Percentiles rank a stretch among this genome's conserved stretches.
phyloP scores from a whole-genome alignment of 2,113 vertebrate species.

The Calypte anna region DNA sequence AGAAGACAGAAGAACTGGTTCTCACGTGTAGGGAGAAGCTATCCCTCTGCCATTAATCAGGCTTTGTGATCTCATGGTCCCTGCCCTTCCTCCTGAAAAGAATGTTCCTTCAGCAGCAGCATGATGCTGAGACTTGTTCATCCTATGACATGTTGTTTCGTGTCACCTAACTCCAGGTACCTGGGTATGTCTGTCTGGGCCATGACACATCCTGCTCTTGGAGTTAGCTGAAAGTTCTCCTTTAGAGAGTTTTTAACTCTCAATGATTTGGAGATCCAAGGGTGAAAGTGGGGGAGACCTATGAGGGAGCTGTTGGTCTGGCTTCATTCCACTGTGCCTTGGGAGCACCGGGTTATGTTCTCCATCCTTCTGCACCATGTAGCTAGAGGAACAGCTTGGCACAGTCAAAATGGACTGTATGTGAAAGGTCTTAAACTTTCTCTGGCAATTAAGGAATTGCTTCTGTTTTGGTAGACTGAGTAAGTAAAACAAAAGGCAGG shows the following conservation, averaged over 20 bases:
- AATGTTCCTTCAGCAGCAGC: neutral
- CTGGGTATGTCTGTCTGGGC: neutral
- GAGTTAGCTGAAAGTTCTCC: neutral
- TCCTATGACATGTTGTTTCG: neutral
- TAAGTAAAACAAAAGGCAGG: neutral
- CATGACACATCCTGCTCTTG: neutral
- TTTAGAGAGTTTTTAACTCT: neutral
- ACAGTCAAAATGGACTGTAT: neutral
- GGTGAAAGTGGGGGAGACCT: neutral
- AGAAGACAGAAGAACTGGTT: neutral
- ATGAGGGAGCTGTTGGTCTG: neutral
- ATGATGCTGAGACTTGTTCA: neutral
- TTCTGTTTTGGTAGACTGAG: neutral
- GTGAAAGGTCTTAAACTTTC: neutral
- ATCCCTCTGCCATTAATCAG: neutral
- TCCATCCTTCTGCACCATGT: neutral
- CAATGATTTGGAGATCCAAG: neutral
- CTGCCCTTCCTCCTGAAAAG: neutral
- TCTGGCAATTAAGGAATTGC: neutral
- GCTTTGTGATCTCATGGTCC: neutral
- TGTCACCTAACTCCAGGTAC: accelerated
- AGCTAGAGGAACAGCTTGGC: neutral
- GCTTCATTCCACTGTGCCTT: neutral
- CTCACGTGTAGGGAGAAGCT: neutral
- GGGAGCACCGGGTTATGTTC: neutral